These are phyloP conservation scores for Chitala chitala DNA, from an alignment of 2,113 vertebrate species.

Conservation along the genomic window DNA sequence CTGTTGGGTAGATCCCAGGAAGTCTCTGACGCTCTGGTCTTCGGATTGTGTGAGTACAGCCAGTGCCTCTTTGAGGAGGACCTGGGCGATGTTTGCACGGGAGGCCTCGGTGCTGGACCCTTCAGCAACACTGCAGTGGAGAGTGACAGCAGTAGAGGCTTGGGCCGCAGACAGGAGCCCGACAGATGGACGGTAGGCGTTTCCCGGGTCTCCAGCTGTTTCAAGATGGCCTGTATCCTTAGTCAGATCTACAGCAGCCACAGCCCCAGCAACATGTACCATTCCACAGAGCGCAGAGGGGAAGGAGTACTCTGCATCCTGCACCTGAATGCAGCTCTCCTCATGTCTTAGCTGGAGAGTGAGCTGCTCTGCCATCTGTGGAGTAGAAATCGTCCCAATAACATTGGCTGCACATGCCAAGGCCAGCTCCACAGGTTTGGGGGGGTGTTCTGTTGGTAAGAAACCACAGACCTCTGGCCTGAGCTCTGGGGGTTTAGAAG, in stretches of 20 bases:
- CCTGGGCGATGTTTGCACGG: conserved; percentile 73
- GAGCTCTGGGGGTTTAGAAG: conserved; percentile 38
- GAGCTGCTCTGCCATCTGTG: conserved; percentile 75
- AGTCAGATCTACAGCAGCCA: conserved; percentile 76
- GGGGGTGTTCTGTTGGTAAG: conserved; percentile 39
- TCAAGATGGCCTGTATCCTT: conserved; percentile 47
- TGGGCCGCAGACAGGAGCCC: conserved; percentile 70
- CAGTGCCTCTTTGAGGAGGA: conserved; percentile 75
- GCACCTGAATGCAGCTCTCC: conserved; percentile 35
- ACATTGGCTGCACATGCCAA: conserved; percentile 84
- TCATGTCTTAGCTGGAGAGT: conserved; percentile 58
- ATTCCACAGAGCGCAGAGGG: conserved; percentile 82
- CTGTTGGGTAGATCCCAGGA: conserved; percentile 73
- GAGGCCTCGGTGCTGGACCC: conserved; percentile 69
- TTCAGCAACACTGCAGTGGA: conserved; percentile 64
- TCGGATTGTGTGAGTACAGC: conserved; percentile 70
- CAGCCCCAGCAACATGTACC: conserved; percentile 81
- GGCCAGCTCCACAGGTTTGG: conserved; percentile 78
- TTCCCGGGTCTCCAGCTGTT: conserved; percentile 41
- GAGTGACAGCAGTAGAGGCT: conserved; percentile 62
- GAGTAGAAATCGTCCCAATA: conserved; percentile 86
- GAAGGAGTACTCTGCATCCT: conserved; percentile 66
- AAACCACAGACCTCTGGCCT: conserved; percentile 23
- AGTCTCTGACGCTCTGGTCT: conserved; percentile 67
- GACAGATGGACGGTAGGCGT: conserved; percentile 55